Conservation (phyloP, 2,797 vertebrate genomes). For the Sebastolobus altivelis region DNA sequence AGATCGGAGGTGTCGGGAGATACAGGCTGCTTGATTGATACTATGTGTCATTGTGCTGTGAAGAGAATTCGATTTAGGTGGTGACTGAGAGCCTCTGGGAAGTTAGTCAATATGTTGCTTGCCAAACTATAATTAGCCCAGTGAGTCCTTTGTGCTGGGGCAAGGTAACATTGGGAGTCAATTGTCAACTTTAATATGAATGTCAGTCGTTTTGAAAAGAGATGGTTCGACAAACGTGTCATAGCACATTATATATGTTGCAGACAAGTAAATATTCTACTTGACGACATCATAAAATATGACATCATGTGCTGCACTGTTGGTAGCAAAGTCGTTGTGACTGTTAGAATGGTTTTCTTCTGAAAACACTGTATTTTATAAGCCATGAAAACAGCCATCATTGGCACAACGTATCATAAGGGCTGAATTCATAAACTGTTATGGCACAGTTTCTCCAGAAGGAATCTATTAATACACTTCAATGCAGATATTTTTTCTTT, state of each 20-base stretch:
- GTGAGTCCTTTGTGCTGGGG: conserved; percentile 51
- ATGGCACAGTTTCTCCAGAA: neutral
- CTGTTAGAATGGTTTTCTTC: neutral
- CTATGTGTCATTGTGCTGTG: conserved; percentile 74
- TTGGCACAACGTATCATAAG: neutral
- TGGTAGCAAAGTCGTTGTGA: neutral
- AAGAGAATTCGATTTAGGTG: conserved; percentile 78
- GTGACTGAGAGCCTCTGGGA: conserved; percentile 69
- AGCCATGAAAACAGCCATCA: neutral
- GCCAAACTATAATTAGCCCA: conserved; percentile 77
- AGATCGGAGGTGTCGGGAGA: conserved; percentile 59
- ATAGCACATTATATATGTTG: neutral
- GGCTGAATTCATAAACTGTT: conserved; percentile 13
- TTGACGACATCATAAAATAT: neutral
- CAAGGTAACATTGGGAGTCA: conserved; percentile 67
- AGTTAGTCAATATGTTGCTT: conserved; percentile 79
- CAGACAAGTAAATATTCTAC: neutral
- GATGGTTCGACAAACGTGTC: conserved; percentile 44
- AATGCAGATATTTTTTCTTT: neutral
- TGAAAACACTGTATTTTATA: neutral
- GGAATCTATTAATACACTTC: conserved; percentile 12
- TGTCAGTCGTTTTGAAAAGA: conserved; percentile 41
- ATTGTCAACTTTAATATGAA: conserved; percentile 54
- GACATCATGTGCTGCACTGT: neutral
- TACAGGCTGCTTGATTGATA: conserved; percentile 77